Conservation (phyloP, 2,113 vertebrate species). For the Ranitomeya imitator region DNA sequence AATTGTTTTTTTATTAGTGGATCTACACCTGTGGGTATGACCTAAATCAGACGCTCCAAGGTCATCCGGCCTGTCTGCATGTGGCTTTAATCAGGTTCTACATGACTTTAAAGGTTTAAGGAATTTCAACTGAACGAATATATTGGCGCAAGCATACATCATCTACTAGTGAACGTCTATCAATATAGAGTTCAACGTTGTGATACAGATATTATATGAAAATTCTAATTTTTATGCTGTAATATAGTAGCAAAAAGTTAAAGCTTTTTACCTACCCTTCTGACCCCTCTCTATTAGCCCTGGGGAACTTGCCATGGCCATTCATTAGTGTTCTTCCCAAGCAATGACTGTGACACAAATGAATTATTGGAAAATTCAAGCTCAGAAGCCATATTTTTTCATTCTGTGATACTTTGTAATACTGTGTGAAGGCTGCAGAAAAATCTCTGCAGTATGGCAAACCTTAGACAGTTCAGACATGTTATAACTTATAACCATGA, state of each 20-base stretch:
- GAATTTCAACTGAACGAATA: not conserved
- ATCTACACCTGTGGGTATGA: slow-evolving; percentile 18
- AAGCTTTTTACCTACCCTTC: not conserved
- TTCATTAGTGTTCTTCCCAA: too few relatives aligned
- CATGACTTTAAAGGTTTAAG: not conserved
- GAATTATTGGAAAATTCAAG: too few relatives aligned
- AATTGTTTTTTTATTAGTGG: not conserved
- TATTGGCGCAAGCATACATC: not conserved
- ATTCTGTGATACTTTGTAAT: too few relatives aligned
- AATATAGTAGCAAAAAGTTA: not conserved
- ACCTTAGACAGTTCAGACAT: too few relatives aligned
- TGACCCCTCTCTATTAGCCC: too few relatives aligned
- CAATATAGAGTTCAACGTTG: not conserved
- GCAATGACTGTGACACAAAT: not conserved
- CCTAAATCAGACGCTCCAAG: not conserved
- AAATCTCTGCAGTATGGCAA: too few relatives aligned
- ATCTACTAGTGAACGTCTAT: not conserved
- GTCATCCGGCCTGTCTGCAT: not conserved
- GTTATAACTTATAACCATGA: too few relatives aligned
- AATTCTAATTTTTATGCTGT: not conserved
- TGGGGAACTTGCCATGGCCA: not conserved
- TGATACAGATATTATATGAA: not conserved
- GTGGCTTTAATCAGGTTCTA: slow-evolving; percentile 1
- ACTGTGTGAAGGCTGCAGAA: too few relatives aligned
- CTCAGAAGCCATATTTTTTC: too few relatives aligned